These are phyloP conservation scores for Enteromius radiatus DNA, from an alignment of 2,797 vertebrate genomes.

Conservation along the genomic window DNA sequence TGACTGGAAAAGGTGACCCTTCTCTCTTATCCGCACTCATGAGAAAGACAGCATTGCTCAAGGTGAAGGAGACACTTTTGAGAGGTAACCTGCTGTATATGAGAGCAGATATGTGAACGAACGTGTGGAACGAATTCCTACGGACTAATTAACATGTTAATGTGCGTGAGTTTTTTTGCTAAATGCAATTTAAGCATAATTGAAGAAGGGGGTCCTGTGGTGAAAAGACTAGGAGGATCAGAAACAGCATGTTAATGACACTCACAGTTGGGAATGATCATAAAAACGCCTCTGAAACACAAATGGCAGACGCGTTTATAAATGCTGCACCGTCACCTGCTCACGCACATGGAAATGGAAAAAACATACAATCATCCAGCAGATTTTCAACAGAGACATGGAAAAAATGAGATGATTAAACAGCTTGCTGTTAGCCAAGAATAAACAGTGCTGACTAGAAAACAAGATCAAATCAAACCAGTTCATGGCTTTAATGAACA, in stretches of 20 bases:
- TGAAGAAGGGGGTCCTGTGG: background rate
- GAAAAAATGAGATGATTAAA: background rate
- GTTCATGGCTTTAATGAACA: slow-evolving; percentile 62
- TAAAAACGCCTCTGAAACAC: slow-evolving; percentile 39
- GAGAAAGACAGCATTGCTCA: slow-evolving; percentile 23
- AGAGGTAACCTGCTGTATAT: background rate
- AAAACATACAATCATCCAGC: background rate
- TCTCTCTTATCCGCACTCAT: slow-evolving; percentile 5
- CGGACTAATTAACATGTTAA: background rate
- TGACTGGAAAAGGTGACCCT: slow-evolving; percentile 9
- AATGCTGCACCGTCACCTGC: slow-evolving; percentile 31
- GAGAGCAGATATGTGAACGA: background rate
- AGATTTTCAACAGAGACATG: background rate
- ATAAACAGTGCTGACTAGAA: slow-evolving; percentile 36
- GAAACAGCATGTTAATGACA: slow-evolving; percentile 67
- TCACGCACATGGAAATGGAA: background rate
- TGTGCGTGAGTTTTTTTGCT: background rate
- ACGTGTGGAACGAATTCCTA: background rate
- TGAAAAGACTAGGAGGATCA: slow-evolving; percentile 56
- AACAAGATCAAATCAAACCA: slow-evolving; percentile 56
- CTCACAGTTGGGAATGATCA: slow-evolving; percentile 38
- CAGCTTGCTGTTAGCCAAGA: slow-evolving; percentile 53
- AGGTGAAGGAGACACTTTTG: background rate
- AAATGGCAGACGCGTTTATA: slow-evolving; percentile 6
- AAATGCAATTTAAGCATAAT: background rate